Conservation (phyloP, 2,113 vertebrate species). For the Heloderma charlesbogerti region DNA sequence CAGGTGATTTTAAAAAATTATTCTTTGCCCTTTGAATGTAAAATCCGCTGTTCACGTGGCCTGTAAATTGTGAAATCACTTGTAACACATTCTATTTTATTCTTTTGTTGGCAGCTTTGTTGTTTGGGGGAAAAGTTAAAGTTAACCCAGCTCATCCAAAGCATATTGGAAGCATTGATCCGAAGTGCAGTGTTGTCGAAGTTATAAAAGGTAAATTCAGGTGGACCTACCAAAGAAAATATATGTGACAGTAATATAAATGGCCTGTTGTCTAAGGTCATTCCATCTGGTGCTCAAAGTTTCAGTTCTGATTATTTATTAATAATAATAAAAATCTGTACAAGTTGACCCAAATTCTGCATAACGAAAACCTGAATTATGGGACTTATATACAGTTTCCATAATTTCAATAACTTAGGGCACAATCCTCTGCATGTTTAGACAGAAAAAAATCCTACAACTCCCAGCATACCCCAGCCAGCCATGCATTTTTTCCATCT, state of each 20-base stretch:
- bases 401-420: not conserved
- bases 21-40: not conserved
- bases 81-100: constrained; percentile 37
- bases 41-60: not conserved
- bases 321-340: too few relatives aligned
- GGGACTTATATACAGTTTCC: not conserved
- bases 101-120: constrained; percentile 82
- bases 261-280: not conserved
- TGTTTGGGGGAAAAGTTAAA: constrained; percentile 92
- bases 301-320: not conserved
- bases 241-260: not conserved
- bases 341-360: not conserved
- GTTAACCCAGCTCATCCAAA: constrained; percentile 94
- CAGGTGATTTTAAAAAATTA: not conserved
- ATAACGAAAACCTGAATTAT: not conserved
- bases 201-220: constrained; percentile 89
- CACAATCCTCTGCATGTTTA: too few relatives aligned
- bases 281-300: not conserved
- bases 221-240: not conserved
- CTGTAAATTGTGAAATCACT: constrained; percentile 25
- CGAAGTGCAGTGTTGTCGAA: constrained; percentile 88
- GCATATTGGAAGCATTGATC: constrained; percentile 98
- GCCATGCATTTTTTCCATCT: too few relatives aligned
- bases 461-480: too few relatives aligned
- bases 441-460: too few relatives aligned